Base-by-base conservation (phyloP, 2,888 invertebrate genomes). In the Amphipoea lucens region DNA sequence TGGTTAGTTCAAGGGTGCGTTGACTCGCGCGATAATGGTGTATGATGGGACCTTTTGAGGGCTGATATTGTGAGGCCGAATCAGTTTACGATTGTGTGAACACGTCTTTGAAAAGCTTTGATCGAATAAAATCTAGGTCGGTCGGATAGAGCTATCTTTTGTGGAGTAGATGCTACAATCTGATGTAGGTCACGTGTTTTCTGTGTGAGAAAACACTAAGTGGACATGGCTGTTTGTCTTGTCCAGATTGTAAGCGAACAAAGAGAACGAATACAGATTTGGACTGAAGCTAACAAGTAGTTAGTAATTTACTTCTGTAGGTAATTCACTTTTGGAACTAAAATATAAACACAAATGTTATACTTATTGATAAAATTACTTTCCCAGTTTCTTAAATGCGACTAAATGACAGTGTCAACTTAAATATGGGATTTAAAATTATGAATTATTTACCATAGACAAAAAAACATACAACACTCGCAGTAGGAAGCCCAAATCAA, bases 1-100 rank as follows among this genome's bases (percentile, higher is more conserved):
- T 92, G 90, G 91, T 79, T 78, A 90, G 89, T 87, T 91, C 87
- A 89, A 86, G 89, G 84, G 89, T 86, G 88, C 82, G 88, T 83
- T 88, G 91, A 88, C 87, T 90, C 81, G 83, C 82, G 86, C 74
- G 86, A 89, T 90, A 88, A 89, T 87, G 89, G 87, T 86, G 81
- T 88, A 82, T 87, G 87, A 83, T 88, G 79, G 84, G 82, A 85
- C 85, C 86, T 84, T 90, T 88, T 83, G 73, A 87, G 82, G 81
- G 73, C 85, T 82, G 80, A 76, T 81, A 88, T 90, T 87, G 87
- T 88, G 82, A 79, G 83, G 82, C 86, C 85, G 81, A 79, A 84
- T 85, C 86, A 87, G 86, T 87, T 90, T 84, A 77, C 81, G 84
- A 87, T 87, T 84, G 88, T 82, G 69, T 66, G 78, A 71, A 73